phyloP scores from a whole-genome alignment of 1,140 invertebrate genomes.

The Cotesia typhae region DNA sequence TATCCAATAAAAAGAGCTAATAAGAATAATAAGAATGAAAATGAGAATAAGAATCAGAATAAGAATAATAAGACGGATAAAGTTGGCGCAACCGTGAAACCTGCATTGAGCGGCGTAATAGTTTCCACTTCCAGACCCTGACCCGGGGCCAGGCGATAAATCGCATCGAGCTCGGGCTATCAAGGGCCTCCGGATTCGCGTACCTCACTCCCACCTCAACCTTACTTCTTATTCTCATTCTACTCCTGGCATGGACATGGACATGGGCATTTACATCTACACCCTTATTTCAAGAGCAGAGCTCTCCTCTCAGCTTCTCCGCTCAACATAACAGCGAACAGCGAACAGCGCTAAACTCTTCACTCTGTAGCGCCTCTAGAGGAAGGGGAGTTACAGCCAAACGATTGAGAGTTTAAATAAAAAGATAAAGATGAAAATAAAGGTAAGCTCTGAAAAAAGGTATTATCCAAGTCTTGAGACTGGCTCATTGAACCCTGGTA shows the following conservation, averaged over 20 bases:
- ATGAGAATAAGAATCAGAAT: neutral
- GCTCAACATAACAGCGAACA: too few species aligned
- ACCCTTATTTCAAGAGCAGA: too few species aligned
- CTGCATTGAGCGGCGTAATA: conserved; percentile 37
- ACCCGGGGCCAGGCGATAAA: conserved; percentile 42
- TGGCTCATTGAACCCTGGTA: conserved; percentile 35
- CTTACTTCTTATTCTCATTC: neutral
- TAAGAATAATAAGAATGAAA: too few species aligned
- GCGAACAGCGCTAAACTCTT: too few species aligned
- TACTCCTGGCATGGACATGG: neutral
- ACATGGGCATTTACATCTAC: neutral
- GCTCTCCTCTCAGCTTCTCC: too few species aligned
- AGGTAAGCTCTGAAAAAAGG: too few species aligned
- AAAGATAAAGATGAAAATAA: conserved; percentile 10
- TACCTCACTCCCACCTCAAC: neutral
- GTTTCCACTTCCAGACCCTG: conserved; percentile 39
- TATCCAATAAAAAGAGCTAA: too few species aligned
- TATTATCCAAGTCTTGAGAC: neutral
- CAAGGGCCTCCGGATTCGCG: conserved; percentile 27
- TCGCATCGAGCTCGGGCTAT: conserved; percentile 31
- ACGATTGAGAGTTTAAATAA: conserved; percentile 9
- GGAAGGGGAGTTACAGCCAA: neutral
- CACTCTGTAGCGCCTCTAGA: neutral
- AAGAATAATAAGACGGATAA: conserved; percentile 17
- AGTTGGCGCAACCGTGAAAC: conserved; percentile 25